Evolutionary conservation across 2,888 invertebrate species (phyloP), one percentile per base, ranked within the genome.

Genomic region (Abrostola triplasia): DNA sequence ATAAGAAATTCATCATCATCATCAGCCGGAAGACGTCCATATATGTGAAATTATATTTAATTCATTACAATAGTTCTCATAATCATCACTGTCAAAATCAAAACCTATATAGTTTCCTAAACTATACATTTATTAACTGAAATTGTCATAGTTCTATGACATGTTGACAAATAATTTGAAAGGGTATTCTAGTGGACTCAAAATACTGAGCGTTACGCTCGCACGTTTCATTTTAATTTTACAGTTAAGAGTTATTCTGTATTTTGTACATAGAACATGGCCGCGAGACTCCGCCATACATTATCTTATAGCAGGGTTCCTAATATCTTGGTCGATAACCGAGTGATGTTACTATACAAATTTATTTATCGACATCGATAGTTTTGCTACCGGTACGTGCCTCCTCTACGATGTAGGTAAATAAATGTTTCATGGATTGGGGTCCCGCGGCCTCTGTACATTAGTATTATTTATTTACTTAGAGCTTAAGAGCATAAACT

Each of bases 381-480:
- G 13, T 52, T 35, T 38, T 6, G 47, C 36, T 61, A 52, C 70
- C 74, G 7, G 44, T 64, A 70, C 41, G 52, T 42, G 38, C 10
- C 5, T 42, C 36, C 8, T 44, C 47, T 51, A 41, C 13, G 54
- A 48, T 63, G 13, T 36, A 11, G n/a, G 57, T 57, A 37, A 10
- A 44, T 44, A 38, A 38, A 40, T 10, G 24, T 42, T 52, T 50
- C 36, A 41, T 47, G 44, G 40, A 60, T 36, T 35, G 51, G 55
- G 71, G 76, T 71, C 56, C 77, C 84, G 82, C 84, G 84, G 85
- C 81, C 82, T 76, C 70, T 93, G 90, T 93, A 92, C 82, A 90
- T 91, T 93, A 92, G 93, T 93, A 93, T 94, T 94, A 94, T 93
- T 93, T 93, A 93, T 94, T 94, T 90, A 90, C 88, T 88, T 93